phyloP scores from a whole-genome alignment of 1,140 invertebrate genomes.

The Harpegnathos saltator region DNA sequence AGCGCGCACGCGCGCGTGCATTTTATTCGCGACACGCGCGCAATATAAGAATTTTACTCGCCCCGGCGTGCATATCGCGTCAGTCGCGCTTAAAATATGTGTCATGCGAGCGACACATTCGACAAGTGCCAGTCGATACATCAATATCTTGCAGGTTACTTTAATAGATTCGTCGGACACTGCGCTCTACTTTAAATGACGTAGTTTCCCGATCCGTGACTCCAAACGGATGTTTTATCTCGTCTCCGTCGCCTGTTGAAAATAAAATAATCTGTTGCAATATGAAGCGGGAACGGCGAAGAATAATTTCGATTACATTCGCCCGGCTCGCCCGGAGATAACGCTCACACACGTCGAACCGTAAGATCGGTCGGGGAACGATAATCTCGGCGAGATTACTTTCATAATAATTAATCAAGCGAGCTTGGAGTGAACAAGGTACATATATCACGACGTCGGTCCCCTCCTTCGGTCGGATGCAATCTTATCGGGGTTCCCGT shows the following conservation, averaged over 20 bases:
- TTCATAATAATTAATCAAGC: conserved; percentile 57
- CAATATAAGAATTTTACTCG: conserved; percentile 20
- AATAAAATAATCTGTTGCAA: background rate
- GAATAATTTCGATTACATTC: background rate
- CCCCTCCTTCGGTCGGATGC: conserved; percentile 17
- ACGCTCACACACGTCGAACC: conserved; percentile 1
- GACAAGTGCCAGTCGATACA: conserved; percentile 21
- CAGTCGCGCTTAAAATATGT: background rate
- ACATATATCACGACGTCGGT: conserved; percentile 41
- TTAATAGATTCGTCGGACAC: conserved; percentile 24
- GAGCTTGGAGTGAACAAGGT: conserved; percentile 44
- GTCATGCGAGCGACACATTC: background rate
- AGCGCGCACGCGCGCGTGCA: background rate
- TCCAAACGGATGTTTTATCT: background rate
- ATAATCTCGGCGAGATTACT: conserved; percentile 32
- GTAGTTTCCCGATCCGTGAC: background rate
- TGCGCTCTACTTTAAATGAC: background rate
- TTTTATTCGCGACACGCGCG: conserved; percentile 8
- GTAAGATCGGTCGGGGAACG: background rate
- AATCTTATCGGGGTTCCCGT: conserved; percentile 58
- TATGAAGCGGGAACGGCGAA: background rate
- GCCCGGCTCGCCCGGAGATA: background rate
- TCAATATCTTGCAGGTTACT: conserved; percentile 24
- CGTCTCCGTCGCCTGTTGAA: background rate
- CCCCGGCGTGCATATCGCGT: background rate